These are phyloP conservation scores for Cyprinodon variegatus DNA, from an alignment of 2,113 vertebrate genomes.

Conservation along the genomic window DNA sequence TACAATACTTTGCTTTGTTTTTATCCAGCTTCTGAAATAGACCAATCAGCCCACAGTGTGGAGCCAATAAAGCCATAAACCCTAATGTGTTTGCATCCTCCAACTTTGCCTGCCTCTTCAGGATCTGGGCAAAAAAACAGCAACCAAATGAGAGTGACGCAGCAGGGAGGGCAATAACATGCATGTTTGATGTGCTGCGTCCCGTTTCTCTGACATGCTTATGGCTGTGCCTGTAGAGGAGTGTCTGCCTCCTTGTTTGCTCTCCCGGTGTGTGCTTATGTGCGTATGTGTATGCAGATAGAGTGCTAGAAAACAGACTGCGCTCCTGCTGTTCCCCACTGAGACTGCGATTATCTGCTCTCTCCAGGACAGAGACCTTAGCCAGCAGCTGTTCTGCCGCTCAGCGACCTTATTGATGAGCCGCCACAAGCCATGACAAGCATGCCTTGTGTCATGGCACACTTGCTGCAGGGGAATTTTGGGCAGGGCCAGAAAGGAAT, in stretches of 20 bases:
- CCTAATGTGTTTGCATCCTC: slow-evolving; percentile 5
- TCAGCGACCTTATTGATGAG: slow-evolving; percentile 59
- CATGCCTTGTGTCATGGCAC: slow-evolving; percentile 21
- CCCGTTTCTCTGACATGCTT: slow-evolving; percentile 35
- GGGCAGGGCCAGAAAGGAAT: slow-evolving; percentile 8
- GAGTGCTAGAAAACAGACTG: slow-evolving; percentile 42
- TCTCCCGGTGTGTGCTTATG: neutral
- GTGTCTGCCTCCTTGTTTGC: slow-evolving; percentile 19
- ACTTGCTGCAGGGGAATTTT: slow-evolving; percentile 24
- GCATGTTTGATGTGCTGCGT: slow-evolving; percentile 23
- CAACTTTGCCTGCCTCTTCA: neutral
- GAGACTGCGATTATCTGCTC: slow-evolving; percentile 68
- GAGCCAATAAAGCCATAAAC: slow-evolving; percentile 13
- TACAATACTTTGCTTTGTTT: too few species aligned
- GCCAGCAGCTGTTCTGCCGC: slow-evolving; percentile 49
- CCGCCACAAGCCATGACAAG: slow-evolving; percentile 22
- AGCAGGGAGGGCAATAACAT: slow-evolving; percentile 24
- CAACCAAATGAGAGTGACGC: slow-evolving; percentile 13
- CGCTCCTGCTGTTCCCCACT: slow-evolving; percentile 46
- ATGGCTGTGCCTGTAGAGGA: neutral
- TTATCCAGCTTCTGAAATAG: neutral
- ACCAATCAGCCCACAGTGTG: neutral
- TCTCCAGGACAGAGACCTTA: slow-evolving; percentile 66
- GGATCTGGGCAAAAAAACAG: slow-evolving; percentile 26
- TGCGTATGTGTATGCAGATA: slow-evolving; percentile 29